Evolutionary conservation across 2,113 vertebrate genomes (phyloP), one percentile per base, ranked within the genome.

Genomic region (Esox niger): DNA sequence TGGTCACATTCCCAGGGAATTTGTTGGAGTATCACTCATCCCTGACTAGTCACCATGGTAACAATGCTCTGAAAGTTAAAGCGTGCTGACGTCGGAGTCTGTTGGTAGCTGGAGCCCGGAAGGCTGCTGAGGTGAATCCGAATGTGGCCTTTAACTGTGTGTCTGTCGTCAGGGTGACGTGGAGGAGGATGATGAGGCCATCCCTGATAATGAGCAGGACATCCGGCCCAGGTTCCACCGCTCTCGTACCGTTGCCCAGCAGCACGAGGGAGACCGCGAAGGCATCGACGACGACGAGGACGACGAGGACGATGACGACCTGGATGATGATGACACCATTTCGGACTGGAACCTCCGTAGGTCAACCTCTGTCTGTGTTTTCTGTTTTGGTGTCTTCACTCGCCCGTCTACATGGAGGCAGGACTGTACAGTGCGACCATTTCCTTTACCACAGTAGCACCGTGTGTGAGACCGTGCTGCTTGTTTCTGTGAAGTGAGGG

Each of bases 291-390:
- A 95, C 0, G 94, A 94, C 0, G 94, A 97, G 0, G 93, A 94
- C 0, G 94, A 97, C 0, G 93, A 95, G 0, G 95, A 98, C 15
- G 95, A 98, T 15, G 95, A 95, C 33, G 95, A 98, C 78, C 89
- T 97, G 55, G 96, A 98, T 29, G 95, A 97, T 54, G 96, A 98
- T 21, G 96, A 98, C 62, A 94, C 95, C 8, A 95, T 98, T 88
- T 98, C 96, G 70, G 96, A 98, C 83, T 98, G 96, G 96, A 98
- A 98, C 89, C 88, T 98, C 83, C 94, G 96, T 98, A 90, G 86
- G 96, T 89, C 69, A 31, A 63, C 8, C 26, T 27, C 27, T 63
- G 6, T 2, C 13, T 26, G 5, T 52, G 7, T 52, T 21, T n/a
- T 52, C 47, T 52, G 10, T 2, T 25, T 21, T 55, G 23, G 26